A percentile compares a stretch with the other conserved stretches of the same genome.
Evolutionary conservation across 1,140 invertebrate species (phyloP).

Genomic region (Drosophila grimshawi): DNA sequence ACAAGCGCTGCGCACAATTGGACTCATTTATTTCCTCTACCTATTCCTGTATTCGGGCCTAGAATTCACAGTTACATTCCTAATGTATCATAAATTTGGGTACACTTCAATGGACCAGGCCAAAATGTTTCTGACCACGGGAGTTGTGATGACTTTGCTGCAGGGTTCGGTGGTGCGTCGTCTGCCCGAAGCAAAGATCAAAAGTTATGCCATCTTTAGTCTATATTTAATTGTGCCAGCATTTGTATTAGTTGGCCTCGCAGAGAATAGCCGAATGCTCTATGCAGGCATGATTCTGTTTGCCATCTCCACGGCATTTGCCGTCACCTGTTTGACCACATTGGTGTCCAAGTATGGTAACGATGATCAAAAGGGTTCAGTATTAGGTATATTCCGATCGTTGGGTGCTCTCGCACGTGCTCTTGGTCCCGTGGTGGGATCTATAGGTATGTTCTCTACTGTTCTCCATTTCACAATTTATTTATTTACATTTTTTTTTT

Average conservation of each 20-base stretch:
- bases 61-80: slow-evolving; percentile 98
- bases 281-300: slow-evolving; percentile 95
- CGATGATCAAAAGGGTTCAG: slow-evolving; percentile 94
- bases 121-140: slow-evolving; percentile 98
- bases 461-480: neutral
- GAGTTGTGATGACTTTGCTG: slow-evolving; percentile 94
- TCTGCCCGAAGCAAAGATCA: slow-evolving; percentile 91
- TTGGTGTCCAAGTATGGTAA: slow-evolving; percentile 93
- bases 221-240: slow-evolving; percentile 95
- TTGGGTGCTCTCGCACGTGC: slow-evolving; percentile 96
- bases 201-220: slow-evolving; percentile 90
- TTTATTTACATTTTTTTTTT: neutral
- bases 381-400: slow-evolving; percentile 97
- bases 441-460: slow-evolving; percentile 86
- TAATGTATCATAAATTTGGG: slow-evolving; percentile 96
- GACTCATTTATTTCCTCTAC: slow-evolving; percentile 96
- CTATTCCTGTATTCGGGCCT: slow-evolving; percentile 98
- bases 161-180: slow-evolving; percentile 95
- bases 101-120: slow-evolving; percentile 98
- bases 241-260: slow-evolving; percentile 93
- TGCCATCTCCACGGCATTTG: slow-evolving; percentile 96
- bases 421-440: slow-evolving; percentile 95
- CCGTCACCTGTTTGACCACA: slow-evolving; percentile 97
- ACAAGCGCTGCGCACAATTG: slow-evolving; percentile 89
- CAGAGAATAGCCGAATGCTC: slow-evolving; percentile 85